phyloP scores from a whole-genome alignment of 1,140 invertebrate genomes.

The Charaxes varanes region DNA sequence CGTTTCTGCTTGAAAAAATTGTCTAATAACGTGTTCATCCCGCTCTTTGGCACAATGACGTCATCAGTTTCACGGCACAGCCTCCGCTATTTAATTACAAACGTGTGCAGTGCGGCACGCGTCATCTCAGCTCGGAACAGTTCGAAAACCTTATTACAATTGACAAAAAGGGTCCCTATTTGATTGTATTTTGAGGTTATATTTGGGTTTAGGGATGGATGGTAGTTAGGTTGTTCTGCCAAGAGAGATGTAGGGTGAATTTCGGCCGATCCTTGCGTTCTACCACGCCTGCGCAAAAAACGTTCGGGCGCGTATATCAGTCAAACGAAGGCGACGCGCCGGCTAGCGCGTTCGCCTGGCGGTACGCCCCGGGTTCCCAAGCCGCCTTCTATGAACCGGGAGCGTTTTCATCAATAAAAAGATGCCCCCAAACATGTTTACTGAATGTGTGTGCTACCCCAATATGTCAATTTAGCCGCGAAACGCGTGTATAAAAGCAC shows the following conservation, averaged over 20 bases:
- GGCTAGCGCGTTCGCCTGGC: conserved; percentile 65
- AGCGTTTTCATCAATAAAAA: conserved; percentile 58
- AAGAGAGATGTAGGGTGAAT: conserved; percentile 35
- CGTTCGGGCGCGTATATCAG: conserved; percentile 45
- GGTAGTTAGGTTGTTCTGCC: conserved; percentile 30
- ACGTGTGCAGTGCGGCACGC: conserved; percentile 70
- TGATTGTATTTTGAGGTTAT: conserved; percentile 6
- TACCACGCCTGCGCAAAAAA: conserved; percentile 57
- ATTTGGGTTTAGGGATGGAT: conserved; percentile 4
- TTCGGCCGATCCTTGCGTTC: conserved; percentile 60
- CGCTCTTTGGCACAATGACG: conserved; percentile 53
- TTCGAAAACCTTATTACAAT: not conserved
- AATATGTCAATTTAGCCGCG: conserved; percentile 54
- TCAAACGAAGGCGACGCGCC: conserved; percentile 66
- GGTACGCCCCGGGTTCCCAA: conserved; percentile 22
- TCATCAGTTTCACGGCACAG: conserved; percentile 59
- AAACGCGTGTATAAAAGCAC: conserved; percentile 22
- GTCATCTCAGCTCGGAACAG: conserved; percentile 27
- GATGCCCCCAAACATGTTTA: conserved; percentile 32
- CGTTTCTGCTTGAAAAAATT: conserved; percentile 22
- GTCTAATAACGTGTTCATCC: conserved; percentile 32
- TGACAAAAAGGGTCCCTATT: conserved; percentile 12
- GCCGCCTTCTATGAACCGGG: conserved; percentile 19
- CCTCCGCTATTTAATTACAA: conserved; percentile 67
- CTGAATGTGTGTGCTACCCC: conserved; percentile 29